A percentile compares a stretch with the other conserved stretches of the same genome.
phyloP scores from a whole-genome alignment of 2,113 vertebrate genomes.

The Tetrao urogallus region DNA sequence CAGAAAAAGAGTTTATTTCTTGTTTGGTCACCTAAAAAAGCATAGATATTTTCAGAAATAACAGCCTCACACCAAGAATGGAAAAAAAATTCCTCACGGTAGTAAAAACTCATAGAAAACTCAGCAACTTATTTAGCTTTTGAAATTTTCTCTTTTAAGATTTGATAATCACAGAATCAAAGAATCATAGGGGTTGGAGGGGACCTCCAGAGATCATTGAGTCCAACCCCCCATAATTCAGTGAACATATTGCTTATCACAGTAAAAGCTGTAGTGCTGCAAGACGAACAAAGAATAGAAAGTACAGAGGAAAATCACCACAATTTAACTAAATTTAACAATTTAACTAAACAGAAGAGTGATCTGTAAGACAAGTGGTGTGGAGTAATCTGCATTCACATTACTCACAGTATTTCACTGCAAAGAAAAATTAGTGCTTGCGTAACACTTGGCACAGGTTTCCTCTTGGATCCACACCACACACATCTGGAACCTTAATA shows the following conservation, averaged over 20 bases:
- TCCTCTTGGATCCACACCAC: not conserved
- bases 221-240: not conserved
- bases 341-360: not conserved
- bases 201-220: no score
- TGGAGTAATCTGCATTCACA: not conserved
- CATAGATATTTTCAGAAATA: not conserved
- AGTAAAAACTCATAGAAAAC: not conserved
- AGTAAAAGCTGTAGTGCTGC: not conserved
- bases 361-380: not conserved
- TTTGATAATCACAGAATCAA: not conserved
- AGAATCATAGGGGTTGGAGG: no score
- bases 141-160: not conserved
- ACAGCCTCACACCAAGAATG: not conserved
- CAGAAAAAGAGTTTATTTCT: not conserved
- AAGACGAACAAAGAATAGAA: not conserved
- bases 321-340: not conserved
- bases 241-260: not conserved
- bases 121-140: not conserved
- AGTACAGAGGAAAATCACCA: not conserved
- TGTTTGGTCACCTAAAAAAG: not conserved
- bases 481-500: not conserved
- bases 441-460: not conserved
- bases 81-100: not conserved
- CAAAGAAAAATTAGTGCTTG: not conserved
- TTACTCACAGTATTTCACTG: not conserved